phyloP scores from a whole-genome alignment of 1,140 invertebrate species.

The Bombus consobrinus region DNA sequence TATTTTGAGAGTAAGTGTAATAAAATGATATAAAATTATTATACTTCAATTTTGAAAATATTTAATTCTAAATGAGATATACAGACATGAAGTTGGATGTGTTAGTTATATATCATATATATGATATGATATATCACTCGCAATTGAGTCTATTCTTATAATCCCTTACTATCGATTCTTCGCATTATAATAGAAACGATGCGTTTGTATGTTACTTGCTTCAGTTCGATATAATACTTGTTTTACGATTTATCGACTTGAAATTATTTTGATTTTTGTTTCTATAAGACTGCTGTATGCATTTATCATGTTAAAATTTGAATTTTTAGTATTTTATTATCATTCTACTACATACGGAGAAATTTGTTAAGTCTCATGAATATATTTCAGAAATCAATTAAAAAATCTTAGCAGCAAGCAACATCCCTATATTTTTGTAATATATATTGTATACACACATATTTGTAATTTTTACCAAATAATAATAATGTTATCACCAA shows the following conservation, averaged over 20 bases:
- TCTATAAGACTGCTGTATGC: not conserved
- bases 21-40: not conserved
- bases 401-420: too few species aligned
- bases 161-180: slow-evolving; percentile 32
- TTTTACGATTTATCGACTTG: not conserved
- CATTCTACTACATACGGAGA: too few species aligned
- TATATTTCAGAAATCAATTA: too few species aligned
- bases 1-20: not conserved
- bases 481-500: too few species aligned
- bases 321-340: not conserved
- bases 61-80: not conserved
- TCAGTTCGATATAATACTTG: not conserved
- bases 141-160: slow-evolving; percentile 16
- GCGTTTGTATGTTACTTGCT: not conserved
- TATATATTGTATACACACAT: not conserved
- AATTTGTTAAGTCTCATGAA: too few species aligned
- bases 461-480: too few species aligned
- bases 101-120: too few species aligned
- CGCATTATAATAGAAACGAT: slow-evolving; percentile 23
- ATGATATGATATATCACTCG: not conserved
- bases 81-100: not conserved
- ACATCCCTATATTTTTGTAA: too few species aligned
- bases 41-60: not conserved
- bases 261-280: not conserved
- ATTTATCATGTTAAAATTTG: not conserved